Conservation (phyloP, 2,113 vertebrate species). For the Carassius carassius region DNA sequence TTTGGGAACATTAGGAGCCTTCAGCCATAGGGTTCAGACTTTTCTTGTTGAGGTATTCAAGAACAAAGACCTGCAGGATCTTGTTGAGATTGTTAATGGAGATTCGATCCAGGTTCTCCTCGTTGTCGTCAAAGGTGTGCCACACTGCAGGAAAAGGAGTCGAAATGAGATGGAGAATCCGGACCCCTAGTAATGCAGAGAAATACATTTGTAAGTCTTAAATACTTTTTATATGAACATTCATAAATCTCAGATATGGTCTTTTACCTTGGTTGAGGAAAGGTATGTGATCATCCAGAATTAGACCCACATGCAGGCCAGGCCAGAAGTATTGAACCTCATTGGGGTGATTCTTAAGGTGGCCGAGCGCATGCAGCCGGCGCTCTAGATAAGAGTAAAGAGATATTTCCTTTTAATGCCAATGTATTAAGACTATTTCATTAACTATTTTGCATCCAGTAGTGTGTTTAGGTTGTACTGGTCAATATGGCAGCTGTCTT, state of each 20-base stretch:
- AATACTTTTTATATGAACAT: fast-evolving
- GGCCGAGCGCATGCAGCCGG: conserved; percentile 80
- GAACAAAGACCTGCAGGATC: conserved; percentile 91
- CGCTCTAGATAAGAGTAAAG: conserved; percentile 74
- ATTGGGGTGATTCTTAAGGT: conserved; percentile 80
- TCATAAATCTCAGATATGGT: background rate
- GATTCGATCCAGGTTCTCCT: conserved; percentile 86
- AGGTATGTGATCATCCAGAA: conserved; percentile 91
- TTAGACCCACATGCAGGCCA: conserved; percentile 66
- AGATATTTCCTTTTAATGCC: background rate
- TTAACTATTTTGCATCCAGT: background rate
- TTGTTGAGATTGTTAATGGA: conserved; percentile 90
- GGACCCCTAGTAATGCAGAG: conserved; percentile 78
- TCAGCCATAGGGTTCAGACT: conserved; percentile 39
- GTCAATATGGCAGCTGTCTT: background rate
- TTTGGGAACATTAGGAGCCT: conserved; percentile 44
- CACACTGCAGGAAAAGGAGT: conserved; percentile 93
- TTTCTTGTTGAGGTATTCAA: conserved; percentile 89
- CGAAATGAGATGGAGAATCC: conserved; percentile 89
- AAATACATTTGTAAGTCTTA: background rate
- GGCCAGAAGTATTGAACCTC: conserved; percentile 84
- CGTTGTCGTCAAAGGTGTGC: conserved; percentile 93
- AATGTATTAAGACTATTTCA: background rate
- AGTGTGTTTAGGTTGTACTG: too few relatives aligned
- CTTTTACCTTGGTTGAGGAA: conserved; percentile 78